These are phyloP conservation scores for Schlechtendalia chinensis DNA, from an alignment of 1,140 invertebrate genomes.

Conservation along the genomic window DNA sequence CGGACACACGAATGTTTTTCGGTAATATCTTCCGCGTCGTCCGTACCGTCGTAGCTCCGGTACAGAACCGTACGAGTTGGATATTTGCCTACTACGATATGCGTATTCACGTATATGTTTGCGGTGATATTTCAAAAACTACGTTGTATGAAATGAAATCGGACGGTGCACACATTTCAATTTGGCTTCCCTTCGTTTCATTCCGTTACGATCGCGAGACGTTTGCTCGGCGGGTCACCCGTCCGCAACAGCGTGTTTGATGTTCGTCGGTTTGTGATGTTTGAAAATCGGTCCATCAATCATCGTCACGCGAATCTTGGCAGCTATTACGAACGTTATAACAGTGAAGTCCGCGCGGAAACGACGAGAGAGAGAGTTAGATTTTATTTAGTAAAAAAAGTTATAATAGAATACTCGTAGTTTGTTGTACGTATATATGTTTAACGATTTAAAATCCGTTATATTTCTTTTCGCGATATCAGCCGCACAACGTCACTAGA, in stretches of 20 bases:
- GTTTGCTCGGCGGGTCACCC: slow-evolving; percentile 5
- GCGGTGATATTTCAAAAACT: neutral
- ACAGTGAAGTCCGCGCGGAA: neutral
- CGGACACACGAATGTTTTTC: too few species aligned
- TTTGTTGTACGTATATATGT: neutral
- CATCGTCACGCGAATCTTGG: slow-evolving; percentile 19
- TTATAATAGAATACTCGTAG: slow-evolving; percentile 3
- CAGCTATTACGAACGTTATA: slow-evolving; percentile 28
- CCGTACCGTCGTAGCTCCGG: too few species aligned
- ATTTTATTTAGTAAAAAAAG: slow-evolving; percentile 34
- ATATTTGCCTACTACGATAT: too few species aligned
- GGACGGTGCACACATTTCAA: neutral
- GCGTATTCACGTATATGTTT: neutral
- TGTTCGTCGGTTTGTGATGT: slow-evolving; percentile 21
- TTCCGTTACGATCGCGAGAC: neutral
- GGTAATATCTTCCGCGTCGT: too few species aligned
- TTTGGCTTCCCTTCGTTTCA: neutral
- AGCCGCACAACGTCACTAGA: neutral
- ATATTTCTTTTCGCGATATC: neutral
- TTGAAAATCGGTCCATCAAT: slow-evolving; percentile 19
- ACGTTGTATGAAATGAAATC: neutral
- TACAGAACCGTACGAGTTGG: too few species aligned
- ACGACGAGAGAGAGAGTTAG: neutral
- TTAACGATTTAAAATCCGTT: neutral
- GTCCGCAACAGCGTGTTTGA: slow-evolving; percentile 21